Conservation (phyloP, 1,140 invertebrate genomes). For the Neodiprion lecontei region DNA sequence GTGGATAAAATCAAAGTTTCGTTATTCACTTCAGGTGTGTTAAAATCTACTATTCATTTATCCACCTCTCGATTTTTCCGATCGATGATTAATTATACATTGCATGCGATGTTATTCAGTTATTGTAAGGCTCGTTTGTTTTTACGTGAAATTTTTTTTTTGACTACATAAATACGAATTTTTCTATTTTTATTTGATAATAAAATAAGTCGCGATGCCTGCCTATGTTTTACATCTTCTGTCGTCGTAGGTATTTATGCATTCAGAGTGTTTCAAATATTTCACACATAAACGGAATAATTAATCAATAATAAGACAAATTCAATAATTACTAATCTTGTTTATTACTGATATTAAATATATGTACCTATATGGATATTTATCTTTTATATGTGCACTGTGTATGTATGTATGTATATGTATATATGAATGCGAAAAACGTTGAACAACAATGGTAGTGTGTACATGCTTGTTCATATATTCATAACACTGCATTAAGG, state of each 20-base stretch:
- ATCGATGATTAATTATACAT: too few relatives aligned
- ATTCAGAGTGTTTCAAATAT: slow-evolving; percentile 27
- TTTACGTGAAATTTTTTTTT: slow-evolving; percentile 38
- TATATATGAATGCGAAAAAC: not conserved
- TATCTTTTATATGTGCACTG: too few relatives aligned
- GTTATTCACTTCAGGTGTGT: too few relatives aligned
- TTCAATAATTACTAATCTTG: slow-evolving; percentile 29
- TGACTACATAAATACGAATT: slow-evolving; percentile 29
- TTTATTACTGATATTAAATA: slow-evolving; percentile 26
- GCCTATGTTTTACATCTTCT: slow-evolving; percentile 40
- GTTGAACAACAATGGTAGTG: too few relatives aligned
- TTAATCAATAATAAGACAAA: slow-evolving; percentile 22
- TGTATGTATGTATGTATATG: not conserved
- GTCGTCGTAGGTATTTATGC: slow-evolving; percentile 23
- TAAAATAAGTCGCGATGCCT: not conserved
- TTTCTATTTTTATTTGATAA: too few relatives aligned
- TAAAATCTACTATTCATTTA: too few relatives aligned
- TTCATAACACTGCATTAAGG: too few relatives aligned
- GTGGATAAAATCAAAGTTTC: too few relatives aligned
- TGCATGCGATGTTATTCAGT: too few relatives aligned
- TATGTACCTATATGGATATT: too few relatives aligned
- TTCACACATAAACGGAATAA: slow-evolving; percentile 27
- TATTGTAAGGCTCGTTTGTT: slow-evolving; percentile 18
- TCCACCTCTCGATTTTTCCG: too few relatives aligned
- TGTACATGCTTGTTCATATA: too few relatives aligned